phyloP scores from a whole-genome alignment of 1,140 invertebrate species.

The Drosophila leontia region DNA sequence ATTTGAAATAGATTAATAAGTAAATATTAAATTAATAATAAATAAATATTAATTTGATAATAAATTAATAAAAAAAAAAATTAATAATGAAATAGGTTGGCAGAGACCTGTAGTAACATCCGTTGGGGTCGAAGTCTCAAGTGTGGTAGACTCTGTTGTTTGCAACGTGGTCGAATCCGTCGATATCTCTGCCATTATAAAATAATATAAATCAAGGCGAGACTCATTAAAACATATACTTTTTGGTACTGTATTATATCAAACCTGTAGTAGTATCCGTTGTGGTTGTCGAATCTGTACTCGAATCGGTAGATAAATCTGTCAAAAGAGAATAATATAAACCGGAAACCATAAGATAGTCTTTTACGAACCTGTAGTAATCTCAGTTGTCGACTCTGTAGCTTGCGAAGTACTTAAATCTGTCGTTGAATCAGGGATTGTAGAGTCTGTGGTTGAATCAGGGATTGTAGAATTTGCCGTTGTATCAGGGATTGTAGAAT shows the following conservation, averaged over 20 bases:
- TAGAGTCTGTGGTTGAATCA: constrained; percentile 4
- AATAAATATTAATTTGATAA: no score
- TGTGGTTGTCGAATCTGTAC: constrained; percentile 7
- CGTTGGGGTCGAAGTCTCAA: neutral
- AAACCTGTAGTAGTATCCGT: constrained; percentile 3
- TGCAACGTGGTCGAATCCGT: constrained; percentile 4
- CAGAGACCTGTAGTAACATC: neutral
- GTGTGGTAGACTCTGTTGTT: neutral
- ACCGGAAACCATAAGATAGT: neutral
- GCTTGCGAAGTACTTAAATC: neutral
- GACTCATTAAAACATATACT: neutral
- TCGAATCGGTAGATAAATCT: constrained; percentile 14
- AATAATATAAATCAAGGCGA: neutral
- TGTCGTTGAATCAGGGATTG: neutral
- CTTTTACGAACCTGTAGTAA: neutral
- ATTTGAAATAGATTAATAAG: neutral
- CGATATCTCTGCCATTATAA: constrained; percentile 1
- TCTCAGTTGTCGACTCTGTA: neutral
- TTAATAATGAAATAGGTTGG: neutral
- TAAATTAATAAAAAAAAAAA: neutral
- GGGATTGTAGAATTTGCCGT: neutral
- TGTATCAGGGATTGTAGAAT: neutral
- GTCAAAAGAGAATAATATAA: neutral
- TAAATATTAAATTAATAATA: no score
- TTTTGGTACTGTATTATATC: neutral